Evolutionary conservation across 2,797 vertebrate species (phyloP).

Genomic region (Pristis pectinata): DNA sequence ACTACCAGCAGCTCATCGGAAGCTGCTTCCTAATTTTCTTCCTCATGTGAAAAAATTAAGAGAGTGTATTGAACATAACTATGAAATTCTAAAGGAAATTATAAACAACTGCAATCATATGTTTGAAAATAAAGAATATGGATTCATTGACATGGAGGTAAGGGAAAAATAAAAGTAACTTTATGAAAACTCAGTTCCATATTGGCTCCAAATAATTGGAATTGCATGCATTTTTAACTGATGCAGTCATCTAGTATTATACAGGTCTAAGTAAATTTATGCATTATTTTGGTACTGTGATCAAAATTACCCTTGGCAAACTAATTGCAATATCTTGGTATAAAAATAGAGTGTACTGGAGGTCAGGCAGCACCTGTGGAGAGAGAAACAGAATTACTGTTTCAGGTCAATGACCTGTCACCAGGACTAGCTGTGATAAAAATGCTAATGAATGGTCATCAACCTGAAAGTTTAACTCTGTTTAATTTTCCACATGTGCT

Average conservation of each 20-base stretch:
- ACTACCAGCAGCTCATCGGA: constrained; percentile 76
- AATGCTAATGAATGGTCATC: too few species aligned
- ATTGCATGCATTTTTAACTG: background rate
- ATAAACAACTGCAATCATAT: constrained; percentile 87
- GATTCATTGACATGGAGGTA: constrained; percentile 51
- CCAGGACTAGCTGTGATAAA: too few species aligned
- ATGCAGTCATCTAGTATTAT: background rate
- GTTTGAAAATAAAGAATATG: constrained; percentile 98
- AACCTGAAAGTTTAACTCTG: too few species aligned
- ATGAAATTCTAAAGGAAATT: constrained; percentile 81
- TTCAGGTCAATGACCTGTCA: too few species aligned
- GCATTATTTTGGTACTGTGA: background rate
- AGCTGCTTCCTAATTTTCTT: constrained; percentile 76
- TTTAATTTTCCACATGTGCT: too few species aligned
- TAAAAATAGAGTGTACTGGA: background rate
- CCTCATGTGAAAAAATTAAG: constrained; percentile 76
- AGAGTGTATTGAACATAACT: constrained; percentile 86
- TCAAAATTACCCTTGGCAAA: background rate
- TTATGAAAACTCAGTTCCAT: background rate
- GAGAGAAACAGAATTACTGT: too few species aligned
- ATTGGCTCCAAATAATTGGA: background rate
- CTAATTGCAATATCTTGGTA: background rate
- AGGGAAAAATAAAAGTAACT: background rate
- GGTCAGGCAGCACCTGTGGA: too few species aligned
- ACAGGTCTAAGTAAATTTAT: background rate